Percentiles rank a stretch among this genome's conserved stretches.
Evolutionary conservation across 2,888 invertebrate genomes (phyloP).

Genomic region (Rhagophthalmus giganteus): DNA sequence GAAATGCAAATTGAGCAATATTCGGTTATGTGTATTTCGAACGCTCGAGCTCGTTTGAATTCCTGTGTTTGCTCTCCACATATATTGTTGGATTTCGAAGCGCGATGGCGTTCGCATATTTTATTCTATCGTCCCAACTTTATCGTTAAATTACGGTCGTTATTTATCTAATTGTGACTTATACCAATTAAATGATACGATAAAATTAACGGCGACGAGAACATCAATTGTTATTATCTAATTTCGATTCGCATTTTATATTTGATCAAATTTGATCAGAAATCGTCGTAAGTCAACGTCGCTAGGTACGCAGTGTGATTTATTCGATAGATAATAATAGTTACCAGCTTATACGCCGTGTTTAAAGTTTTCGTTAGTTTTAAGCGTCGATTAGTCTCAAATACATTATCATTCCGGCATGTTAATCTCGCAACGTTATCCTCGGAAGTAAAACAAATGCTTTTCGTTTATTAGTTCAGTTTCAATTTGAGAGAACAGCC

Average conservation of each 20-base stretch:
- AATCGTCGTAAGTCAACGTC: too few relatives aligned
- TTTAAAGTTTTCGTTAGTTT: too few relatives aligned
- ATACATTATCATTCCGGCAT: constrained; percentile 23
- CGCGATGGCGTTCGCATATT: too few relatives aligned
- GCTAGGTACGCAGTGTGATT: too few relatives aligned
- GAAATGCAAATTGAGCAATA: constrained; percentile 24
- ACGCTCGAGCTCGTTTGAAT: not conserved
- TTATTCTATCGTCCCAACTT: too few relatives aligned
- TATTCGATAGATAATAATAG: too few relatives aligned
- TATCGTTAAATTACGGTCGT: too few relatives aligned
- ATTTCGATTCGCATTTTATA: too few relatives aligned
- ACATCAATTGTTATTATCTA: too few relatives aligned
- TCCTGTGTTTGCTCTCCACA: not conserved
- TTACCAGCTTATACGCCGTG: too few relatives aligned
- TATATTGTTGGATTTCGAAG: not conserved
- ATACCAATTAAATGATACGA: not conserved
- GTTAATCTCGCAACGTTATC: constrained; percentile 24
- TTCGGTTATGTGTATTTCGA: constrained; percentile 9
- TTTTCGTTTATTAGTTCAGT: constrained; percentile 33
- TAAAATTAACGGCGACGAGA: not conserved
- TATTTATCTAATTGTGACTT: not conserved
- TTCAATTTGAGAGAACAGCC: constrained; percentile 35
- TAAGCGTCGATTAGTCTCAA: constrained; percentile 8
- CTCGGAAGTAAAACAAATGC: constrained; percentile 29
- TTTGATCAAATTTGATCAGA: too few relatives aligned